These are phyloP conservation scores for Lampris incognitus DNA, from an alignment of 2,113 vertebrate genomes.

Conservation along the genomic window DNA sequence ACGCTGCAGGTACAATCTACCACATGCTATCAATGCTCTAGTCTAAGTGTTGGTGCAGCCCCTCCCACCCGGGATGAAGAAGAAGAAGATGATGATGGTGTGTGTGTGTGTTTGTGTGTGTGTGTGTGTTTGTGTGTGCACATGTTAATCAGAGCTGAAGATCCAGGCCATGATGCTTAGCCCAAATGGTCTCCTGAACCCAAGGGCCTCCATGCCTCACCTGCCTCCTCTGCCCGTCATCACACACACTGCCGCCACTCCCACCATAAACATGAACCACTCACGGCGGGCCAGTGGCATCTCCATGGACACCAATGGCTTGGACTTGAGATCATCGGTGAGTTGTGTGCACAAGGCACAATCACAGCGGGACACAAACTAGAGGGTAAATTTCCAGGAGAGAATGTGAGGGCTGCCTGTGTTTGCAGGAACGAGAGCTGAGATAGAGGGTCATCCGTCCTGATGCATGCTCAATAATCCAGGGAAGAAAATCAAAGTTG, in stretches of 20 bases:
- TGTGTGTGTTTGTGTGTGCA: neutral
- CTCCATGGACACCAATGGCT: slow-evolving; percentile 82
- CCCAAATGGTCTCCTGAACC: slow-evolving; percentile 93
- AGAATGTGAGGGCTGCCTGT: too few relatives aligned
- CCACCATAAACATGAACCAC: slow-evolving; percentile 86
- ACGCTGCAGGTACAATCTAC: slow-evolving; percentile 82
- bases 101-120: slow-evolving; percentile 14
- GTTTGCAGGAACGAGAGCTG: too few relatives aligned
- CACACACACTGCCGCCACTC: slow-evolving; percentile 89
- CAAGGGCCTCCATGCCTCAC: slow-evolving; percentile 85
- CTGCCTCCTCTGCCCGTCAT: slow-evolving; percentile 84
- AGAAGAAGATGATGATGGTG: neutral
- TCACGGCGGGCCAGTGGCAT: slow-evolving; percentile 86
- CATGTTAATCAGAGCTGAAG: slow-evolving; percentile 86
- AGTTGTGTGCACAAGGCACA: slow-evolving; percentile 31
- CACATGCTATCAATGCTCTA: neutral
- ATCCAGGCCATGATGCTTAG: slow-evolving; percentile 89
- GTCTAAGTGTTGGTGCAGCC: neutral
- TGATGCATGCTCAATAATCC: too few relatives aligned
- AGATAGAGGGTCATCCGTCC: too few relatives aligned
- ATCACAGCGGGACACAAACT: too few relatives aligned
- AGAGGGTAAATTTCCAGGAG: too few relatives aligned
- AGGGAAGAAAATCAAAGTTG: too few relatives aligned
- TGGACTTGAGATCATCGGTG: slow-evolving; percentile 91
- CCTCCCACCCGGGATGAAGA: neutral